Evolutionary conservation across 2,888 invertebrate species (phyloP), one percentile per base, ranked within the genome.

Genomic region (Pseudolycoriella hygida): DNA sequence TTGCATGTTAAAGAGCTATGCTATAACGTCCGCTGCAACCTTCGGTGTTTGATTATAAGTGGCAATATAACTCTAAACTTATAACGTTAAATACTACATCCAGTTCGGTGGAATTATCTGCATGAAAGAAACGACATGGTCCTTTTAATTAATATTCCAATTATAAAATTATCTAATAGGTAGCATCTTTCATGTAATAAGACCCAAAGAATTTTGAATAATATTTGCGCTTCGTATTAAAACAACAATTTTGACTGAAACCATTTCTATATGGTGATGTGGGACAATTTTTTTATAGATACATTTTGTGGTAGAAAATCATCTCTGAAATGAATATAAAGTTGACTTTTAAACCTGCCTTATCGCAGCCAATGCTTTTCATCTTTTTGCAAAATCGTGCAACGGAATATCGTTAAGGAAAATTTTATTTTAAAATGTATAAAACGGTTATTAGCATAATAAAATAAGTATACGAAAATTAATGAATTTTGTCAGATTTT

Each of bases 381-480:
- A 40, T 40, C 40, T 40, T 39, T 39, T 19, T 40, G 3, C n/a
- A 19, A 40, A 40, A n/a, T 40, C 40, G 40, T 40, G 40, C 18
- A 14, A 17, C 19, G 10, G 40, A 40, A 40, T 40, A 40, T 40
- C 40, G 12, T 40, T 40, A 5, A 17, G 12, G n/a, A 18, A 17
- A 25, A 40, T 40, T 40, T 40, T 40, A 19, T 19, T 19, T 40
- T n/a, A 40, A 19, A 8, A 19, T 19, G 19, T 19, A 40, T 15
- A 15, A 39, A 17, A 40, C 19, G 17, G 18, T 19, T 18, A 40
- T 40, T 40, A 40, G 40, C 40, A 40, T 40, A 40, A 40, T 19
- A 40, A 40, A 40, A 40, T 12, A 40, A 11, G 19, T 11, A 11
- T 15, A 39, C 11, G 12, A 40, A 40, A 40, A 40, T 40, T 40